These are phyloP conservation scores for Brachionus paranguensis DNA, from an alignment of 1,140 invertebrate species.

Conservation along the genomic window DNA sequence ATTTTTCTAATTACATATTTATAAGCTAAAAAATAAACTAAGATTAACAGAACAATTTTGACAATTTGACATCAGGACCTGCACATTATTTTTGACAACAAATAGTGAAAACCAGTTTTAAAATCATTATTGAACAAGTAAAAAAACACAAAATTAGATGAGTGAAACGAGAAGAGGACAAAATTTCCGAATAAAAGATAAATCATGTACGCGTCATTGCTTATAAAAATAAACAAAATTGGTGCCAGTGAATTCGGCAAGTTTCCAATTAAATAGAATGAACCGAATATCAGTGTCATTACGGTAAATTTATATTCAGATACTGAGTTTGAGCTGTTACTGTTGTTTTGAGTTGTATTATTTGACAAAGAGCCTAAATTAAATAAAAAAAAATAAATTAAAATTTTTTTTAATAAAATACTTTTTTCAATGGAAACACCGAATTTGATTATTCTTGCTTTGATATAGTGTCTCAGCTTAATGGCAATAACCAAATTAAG, in stretches of 20 bases:
- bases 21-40: background rate
- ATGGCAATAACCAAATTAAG: background rate
- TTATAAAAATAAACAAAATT: background rate
- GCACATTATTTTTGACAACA: background rate
- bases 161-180: conserved; percentile 11
- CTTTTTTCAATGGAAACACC: background rate
- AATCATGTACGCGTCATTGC: background rate
- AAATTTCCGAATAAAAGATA: conserved; percentile 37
- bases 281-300: conserved; percentile 11
- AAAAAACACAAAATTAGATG: conserved; percentile 10
- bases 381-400: background rate
- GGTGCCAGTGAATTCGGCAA: conserved; percentile 30
- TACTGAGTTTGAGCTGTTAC: background rate
- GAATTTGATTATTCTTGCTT: background rate
- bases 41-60: background rate
- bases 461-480: background rate
- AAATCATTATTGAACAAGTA: conserved; percentile 23
- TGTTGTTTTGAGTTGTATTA: background rate
- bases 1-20: background rate
- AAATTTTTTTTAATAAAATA: background rate
- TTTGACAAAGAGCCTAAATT: background rate
- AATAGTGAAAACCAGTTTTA: background rate
- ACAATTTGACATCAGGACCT: background rate
- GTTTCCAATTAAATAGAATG: conserved; percentile 30
- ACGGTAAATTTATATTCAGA: conserved; percentile 23